Conservation (phyloP, 2,888 invertebrate genomes). For the Lampropteryx suffumata region DNA sequence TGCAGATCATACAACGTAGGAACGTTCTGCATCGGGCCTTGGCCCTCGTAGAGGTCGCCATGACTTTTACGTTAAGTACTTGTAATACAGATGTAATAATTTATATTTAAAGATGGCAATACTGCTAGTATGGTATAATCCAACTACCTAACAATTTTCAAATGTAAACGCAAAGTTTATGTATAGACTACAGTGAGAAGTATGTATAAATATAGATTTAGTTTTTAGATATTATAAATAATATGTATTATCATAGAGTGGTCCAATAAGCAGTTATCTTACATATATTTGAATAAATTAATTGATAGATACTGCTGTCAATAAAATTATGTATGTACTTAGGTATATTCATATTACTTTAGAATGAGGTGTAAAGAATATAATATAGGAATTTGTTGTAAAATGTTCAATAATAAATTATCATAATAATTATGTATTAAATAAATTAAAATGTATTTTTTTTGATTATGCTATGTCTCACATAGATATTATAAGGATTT, state of each 20-base stretch:
- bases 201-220: not conserved
- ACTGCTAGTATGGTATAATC: not conserved
- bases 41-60: no score
- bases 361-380: slow-evolving; percentile 14
- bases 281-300: slow-evolving; percentile 1
- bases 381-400: slow-evolving; percentile 11
- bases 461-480: slow-evolving; percentile 47
- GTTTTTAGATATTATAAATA: not conserved
- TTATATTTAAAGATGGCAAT: slow-evolving; percentile 1
- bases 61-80: no score
- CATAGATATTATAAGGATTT: slow-evolving; percentile 40
- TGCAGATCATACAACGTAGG: no score
- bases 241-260: slow-evolving; percentile 10
- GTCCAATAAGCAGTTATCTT: slow-evolving; percentile 9
- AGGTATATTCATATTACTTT: slow-evolving; percentile 17
- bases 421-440: slow-evolving; percentile 37
- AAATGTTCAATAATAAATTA: slow-evolving; percentile 14
- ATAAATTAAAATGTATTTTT: slow-evolving; percentile 43
- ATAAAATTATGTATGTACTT: not conserved
- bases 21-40: no score
- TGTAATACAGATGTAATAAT: not conserved
- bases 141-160: not conserved
- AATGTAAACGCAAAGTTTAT: not conserved
- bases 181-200: no score
- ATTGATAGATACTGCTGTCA: slow-evolving; percentile 8